A percentile compares a stretch with the other conserved stretches of the same genome.
phyloP scores from a whole-genome alignment of 2,113 vertebrate genomes.

The Solea solea region DNA sequence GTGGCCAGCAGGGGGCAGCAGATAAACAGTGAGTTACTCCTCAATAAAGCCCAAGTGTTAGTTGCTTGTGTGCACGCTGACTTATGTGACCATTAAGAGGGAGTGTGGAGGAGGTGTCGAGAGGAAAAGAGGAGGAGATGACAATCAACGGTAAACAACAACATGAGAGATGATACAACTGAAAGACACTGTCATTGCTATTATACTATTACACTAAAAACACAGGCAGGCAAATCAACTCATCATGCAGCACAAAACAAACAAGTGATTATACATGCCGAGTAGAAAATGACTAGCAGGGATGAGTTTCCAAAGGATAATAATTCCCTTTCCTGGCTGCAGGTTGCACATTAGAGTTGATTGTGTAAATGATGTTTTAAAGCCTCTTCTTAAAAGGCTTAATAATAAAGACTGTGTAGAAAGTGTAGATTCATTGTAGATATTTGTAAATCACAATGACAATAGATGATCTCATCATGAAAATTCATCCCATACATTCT shows the following conservation, averaged over 20 bases:
- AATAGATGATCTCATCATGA: slow-evolving; percentile 7
- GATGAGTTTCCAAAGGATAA: slow-evolving; percentile 62
- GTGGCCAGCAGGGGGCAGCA: slow-evolving; percentile 66
- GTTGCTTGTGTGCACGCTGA: slow-evolving; percentile 22
- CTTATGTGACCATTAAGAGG: not conserved
- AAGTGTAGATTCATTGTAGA: not conserved
- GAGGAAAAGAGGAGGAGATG: slow-evolving; percentile 1
- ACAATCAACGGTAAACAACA: slow-evolving; percentile 16
- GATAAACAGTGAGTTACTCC: slow-evolving; percentile 15
- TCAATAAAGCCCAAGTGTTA: slow-evolving; percentile 37
- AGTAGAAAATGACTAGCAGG: slow-evolving; percentile 25
- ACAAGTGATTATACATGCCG: slow-evolving; percentile 41
- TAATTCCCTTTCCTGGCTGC: slow-evolving; percentile 17
- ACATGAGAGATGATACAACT: slow-evolving; percentile 1
- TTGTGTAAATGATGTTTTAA: not conserved
- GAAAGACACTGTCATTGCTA: not conserved
- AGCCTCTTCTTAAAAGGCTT: not conserved
- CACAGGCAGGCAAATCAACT: slow-evolving; percentile 22
- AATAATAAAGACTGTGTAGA: not conserved
- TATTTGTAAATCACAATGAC: not conserved
- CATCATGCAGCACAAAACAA: slow-evolving; percentile 33
- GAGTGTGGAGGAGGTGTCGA: not conserved
- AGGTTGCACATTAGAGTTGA: not conserved
- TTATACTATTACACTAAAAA: slow-evolving; percentile 17
- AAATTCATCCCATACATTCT: slow-evolving; percentile 61